Percentiles rank a stretch among this genome's conserved stretches.
These are phyloP conservation scores for Trissolcus japonicus DNA, from an alignment of 2,888 invertebrate genomes.

Conservation along the genomic window DNA sequence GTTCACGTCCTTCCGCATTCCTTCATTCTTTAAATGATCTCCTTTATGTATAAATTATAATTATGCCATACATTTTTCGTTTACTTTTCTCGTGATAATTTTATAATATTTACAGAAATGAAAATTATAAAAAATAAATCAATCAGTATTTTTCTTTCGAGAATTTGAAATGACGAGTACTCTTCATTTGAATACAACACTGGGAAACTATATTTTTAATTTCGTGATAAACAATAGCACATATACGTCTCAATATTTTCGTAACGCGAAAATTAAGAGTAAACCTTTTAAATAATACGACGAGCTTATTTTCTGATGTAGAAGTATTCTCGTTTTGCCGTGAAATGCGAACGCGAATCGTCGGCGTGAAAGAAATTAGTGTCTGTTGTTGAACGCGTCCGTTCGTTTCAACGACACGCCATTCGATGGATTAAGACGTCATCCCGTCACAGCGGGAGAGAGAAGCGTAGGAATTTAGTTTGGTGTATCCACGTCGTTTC, in stretches of 20 bases:
- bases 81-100: no score
- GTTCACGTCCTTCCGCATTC: conserved; percentile 17
- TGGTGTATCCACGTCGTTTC: conserved; percentile 64
- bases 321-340: conserved; percentile 54
- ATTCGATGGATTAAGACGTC: conserved; percentile 60
- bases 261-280: conserved; percentile 39
- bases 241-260: conserved; percentile 29
- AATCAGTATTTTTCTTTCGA: no score
- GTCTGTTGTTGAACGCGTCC: conserved; percentile 58
- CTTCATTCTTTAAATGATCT: conserved; percentile 31
- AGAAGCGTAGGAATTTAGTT: conserved; percentile 57
- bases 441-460: conserved; percentile 54
- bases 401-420: conserved; percentile 56
- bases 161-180: no score
- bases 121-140: no score
- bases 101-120: no score
- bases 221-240: conserved; percentile 25
- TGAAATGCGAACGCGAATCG: conserved; percentile 56
- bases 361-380: conserved; percentile 58
- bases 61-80: no score
- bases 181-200: not conserved
- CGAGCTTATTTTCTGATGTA: conserved; percentile 51
- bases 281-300: conserved; percentile 53
- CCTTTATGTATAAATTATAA: conserved; percentile 34
- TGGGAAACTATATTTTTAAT: conserved; percentile 6